These are phyloP conservation scores for Planococcus citri DNA, from an alignment of 1,140 invertebrate species.

Conservation along the genomic window DNA sequence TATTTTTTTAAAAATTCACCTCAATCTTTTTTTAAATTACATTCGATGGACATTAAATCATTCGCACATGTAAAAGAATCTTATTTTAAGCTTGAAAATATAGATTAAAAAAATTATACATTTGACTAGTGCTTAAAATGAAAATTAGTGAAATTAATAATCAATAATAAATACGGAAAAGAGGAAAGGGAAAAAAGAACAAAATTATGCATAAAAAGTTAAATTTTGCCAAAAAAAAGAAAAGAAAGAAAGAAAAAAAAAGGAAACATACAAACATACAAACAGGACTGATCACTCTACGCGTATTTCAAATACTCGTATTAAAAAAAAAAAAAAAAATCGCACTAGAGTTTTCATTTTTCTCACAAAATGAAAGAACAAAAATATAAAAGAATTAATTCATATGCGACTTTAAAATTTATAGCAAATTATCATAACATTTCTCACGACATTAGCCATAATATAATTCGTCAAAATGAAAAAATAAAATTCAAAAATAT, in stretches of 20 bases:
- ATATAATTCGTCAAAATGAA: too few relatives aligned
- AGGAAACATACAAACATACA: neutral
- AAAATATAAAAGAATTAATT: too few relatives aligned
- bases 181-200: neutral
- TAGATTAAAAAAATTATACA: neutral
- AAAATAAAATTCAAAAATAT: too few relatives aligned
- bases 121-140: constrained; percentile 14
- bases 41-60: neutral
- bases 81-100: neutral
- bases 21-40: neutral
- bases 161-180: neutral
- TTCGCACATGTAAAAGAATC: neutral
- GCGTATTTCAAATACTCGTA: neutral
- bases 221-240: neutral
- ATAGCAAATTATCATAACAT: too few relatives aligned
- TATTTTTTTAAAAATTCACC: neutral
- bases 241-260: neutral
- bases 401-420: too few relatives aligned
- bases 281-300: too few relatives aligned
- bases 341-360: too few relatives aligned
- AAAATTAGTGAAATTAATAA: constrained; percentile 1
- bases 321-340: too few relatives aligned
- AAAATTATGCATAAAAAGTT: neutral
- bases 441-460: too few relatives aligned
- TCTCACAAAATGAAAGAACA: too few relatives aligned